Evolutionary conservation across 2,797 vertebrate species (phyloP).

Genomic region (Alca torda): DNA sequence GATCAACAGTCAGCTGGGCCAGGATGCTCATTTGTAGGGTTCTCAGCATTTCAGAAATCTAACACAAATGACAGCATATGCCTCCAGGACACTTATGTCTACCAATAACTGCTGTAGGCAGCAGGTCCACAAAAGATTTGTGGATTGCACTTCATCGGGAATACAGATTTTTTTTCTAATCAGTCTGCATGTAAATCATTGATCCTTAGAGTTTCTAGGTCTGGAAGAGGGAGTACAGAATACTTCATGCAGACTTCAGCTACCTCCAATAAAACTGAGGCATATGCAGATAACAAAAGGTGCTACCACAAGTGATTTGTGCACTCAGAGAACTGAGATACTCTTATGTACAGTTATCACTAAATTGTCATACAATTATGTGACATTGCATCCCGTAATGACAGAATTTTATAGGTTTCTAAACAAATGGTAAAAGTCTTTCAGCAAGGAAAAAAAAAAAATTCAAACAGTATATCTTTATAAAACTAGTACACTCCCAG

Average conservation of each 20-base stretch:
- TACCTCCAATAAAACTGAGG: background rate
- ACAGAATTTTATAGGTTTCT: background rate
- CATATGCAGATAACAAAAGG: background rate
- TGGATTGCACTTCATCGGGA: background rate
- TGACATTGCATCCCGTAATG: background rate
- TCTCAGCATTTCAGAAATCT: background rate
- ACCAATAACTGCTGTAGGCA: background rate
- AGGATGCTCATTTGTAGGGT: background rate
- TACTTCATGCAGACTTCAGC: background rate
- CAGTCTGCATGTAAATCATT: background rate
- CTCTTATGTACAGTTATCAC: background rate
- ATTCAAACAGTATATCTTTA: background rate
- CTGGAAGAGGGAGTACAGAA: background rate
- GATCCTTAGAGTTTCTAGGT: background rate
- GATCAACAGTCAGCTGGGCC: background rate
- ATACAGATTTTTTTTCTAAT: background rate
- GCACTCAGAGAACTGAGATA: background rate
- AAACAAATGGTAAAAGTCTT: background rate
- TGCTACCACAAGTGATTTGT: background rate
- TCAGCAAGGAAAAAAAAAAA: background rate
- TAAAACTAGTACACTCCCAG: background rate
- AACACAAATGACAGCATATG: background rate
- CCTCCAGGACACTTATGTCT: background rate
- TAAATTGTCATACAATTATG: background rate
- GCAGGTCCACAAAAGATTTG: background rate